Base-by-base conservation (phyloP, 2,888 invertebrate species). In the Nemurella pictetii region DNA sequence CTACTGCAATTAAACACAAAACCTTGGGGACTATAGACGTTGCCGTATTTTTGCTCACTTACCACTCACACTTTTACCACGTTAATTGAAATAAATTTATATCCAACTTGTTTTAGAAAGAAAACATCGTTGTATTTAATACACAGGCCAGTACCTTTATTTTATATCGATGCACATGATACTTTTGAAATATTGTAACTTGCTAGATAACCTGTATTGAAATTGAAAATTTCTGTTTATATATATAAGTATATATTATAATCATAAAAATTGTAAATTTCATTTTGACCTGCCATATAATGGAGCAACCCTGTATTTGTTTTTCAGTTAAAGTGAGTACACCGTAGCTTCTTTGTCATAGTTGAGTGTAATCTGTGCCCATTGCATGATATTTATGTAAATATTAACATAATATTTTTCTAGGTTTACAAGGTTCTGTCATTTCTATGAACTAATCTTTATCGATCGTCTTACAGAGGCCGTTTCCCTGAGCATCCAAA, bases 401-500 rank as follows among this genome's bases (percentile, higher is more conserved):
- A 55, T 55, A 55, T 55, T 55, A 55, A 55, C 55, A 20, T 2
- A 12, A 2, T 55, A 20, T 55, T 55, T 55, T 12, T 20, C 15
- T 20, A 55, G 55, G 55, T 55, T 32, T 9, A 5, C 12, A 55
- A 55, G 1, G 20, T 20, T 32, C 32, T 32, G 32, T 9, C 32
- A 32, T 3, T 32, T 5, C 32, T 32, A 32, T 9, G 9, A 20
- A 7, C 55, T 55, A 15, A 55, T 55, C 55, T 4, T 4, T 75
- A 9, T 75, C 28, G 75, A 75, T 28, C 5, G 9, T 78, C 30
- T 92, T 90, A 83, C 92, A 95, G 95, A 95, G 91, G 95, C 94
- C 88, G 95, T 93, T 36, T 93, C 94, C 20, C 93, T 95, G 89
- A 95, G 94, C 88, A 94, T 95, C 87, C 92, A 94, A 15, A 92